phyloP scores from a whole-genome alignment of 1,140 invertebrate species.

The Chironomus striatipennis region DNA sequence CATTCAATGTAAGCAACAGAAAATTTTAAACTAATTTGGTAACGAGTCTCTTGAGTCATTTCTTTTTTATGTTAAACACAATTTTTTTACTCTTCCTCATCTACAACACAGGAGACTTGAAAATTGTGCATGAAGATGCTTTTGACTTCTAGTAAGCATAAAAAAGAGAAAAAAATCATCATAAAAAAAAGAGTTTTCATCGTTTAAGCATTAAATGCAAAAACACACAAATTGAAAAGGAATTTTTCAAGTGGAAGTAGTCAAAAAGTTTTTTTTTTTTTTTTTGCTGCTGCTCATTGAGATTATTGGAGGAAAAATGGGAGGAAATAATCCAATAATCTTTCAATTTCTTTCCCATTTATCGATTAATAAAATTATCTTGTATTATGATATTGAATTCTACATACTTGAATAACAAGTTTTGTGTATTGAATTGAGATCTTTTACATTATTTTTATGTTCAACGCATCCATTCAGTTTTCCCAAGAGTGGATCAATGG shows the following conservation, averaged over 20 bases:
- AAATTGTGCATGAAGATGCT: too few relatives aligned
- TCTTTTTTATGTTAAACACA: neutral
- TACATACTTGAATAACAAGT: neutral
- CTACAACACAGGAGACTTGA: too few relatives aligned
- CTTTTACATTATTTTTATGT: too few relatives aligned
- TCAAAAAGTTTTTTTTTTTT: too few relatives aligned
- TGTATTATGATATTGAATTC: neutral
- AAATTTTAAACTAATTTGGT: neutral
- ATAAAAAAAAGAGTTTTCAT: neutral
- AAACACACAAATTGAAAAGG: too few relatives aligned
- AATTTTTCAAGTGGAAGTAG: too few relatives aligned
- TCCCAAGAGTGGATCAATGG: too few relatives aligned
- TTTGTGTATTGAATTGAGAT: too few relatives aligned
- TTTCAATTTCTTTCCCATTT: slow-evolving; percentile 2
- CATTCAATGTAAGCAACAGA: neutral
- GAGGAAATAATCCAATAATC: neutral
- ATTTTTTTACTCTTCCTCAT: neutral
- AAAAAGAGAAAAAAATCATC: neutral
- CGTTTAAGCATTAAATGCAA: neutral
- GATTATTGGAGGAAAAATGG: too few relatives aligned
- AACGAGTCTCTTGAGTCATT: neutral
- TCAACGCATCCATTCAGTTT: too few relatives aligned
- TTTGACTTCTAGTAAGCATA: neutral
- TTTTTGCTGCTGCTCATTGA: too few relatives aligned
- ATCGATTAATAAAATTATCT: neutral